phyloP scores from a whole-genome alignment of 2,888 invertebrate genomes.

The Leptopilina syphax region DNA sequence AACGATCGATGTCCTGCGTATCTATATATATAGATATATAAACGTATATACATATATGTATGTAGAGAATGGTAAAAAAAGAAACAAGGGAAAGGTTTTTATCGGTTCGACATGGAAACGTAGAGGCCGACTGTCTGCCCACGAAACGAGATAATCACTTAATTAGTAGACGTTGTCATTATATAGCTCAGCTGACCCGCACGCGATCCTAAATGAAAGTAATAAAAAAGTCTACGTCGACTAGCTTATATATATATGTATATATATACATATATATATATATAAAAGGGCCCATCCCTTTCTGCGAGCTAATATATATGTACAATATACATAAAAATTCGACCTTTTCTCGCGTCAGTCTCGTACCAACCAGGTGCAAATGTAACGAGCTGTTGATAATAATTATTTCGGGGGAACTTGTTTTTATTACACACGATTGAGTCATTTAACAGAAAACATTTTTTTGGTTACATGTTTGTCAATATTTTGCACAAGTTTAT shows the following conservation, averaged over 20 bases:
- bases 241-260: neutral
- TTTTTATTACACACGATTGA: neutral
- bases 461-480: too few relatives aligned
- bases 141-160: conserved; percentile 68
- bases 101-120: conserved; percentile 46
- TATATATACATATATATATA: too few relatives aligned
- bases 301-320: neutral
- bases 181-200: conserved; percentile 56
- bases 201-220: conserved; percentile 59
- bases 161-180: conserved; percentile 63
- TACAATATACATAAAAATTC: neutral
- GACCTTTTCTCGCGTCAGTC: neutral
- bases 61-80: neutral
- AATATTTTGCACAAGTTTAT: too few relatives aligned
- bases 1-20: conserved; percentile 29
- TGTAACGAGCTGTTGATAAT: conserved; percentile 9
- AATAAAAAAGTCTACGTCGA: conserved; percentile 49
- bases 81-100: conserved; percentile 11
- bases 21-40: too few relatives aligned
- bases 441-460: neutral
- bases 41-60: too few relatives aligned
- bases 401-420: neutral
- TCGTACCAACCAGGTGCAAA: conserved; percentile 37
- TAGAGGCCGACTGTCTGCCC: conserved; percentile 62
- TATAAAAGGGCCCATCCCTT: conserved; percentile 3